Percentiles rank a stretch among this genome's conserved stretches.
These are phyloP conservation scores for Diadumene lineata DNA, from an alignment of 92 coral and sea anemone species.

Conservation along the genomic window DNA sequence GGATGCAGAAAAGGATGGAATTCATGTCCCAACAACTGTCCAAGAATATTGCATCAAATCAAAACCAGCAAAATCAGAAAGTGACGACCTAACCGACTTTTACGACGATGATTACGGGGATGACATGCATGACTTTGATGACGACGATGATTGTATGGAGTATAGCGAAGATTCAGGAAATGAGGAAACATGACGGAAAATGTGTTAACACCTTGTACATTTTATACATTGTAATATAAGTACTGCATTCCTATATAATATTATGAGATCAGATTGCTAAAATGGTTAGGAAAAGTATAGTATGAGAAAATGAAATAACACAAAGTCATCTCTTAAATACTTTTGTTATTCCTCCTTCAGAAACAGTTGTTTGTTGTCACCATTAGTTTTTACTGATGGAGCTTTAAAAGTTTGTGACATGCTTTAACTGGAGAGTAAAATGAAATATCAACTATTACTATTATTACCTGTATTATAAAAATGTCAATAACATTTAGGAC, in stretches of 20 bases:
- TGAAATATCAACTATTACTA: not conserved
- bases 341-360: not conserved
- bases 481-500: not conserved
- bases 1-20: conserved; percentile 97
- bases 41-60: conserved; percentile 97
- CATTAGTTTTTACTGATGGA: not conserved
- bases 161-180: conserved; percentile 99
- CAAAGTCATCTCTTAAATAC: not conserved
- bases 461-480: not conserved
- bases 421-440: not conserved
- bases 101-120: conserved; percentile 97
- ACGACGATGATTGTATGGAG: conserved; percentile 93
- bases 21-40: conserved; percentile 90
- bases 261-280: too few species aligned
- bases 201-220: conserved; percentile 69
- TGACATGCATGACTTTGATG: conserved; percentile 90
- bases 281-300: not conserved
- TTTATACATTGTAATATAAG: conserved; percentile 68
- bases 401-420: not conserved
- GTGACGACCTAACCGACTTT: conserved; percentile 94
- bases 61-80: conserved; percentile 87
- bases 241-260: conserved; percentile 2
- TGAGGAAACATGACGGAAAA: conserved; percentile 85
- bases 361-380: not conserved
- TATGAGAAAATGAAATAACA: not conserved